A percentile compares a stretch with the other conserved stretches of the same genome.
phyloP scores from a whole-genome alignment of 2,888 invertebrate species.

The Idaea biselata region DNA sequence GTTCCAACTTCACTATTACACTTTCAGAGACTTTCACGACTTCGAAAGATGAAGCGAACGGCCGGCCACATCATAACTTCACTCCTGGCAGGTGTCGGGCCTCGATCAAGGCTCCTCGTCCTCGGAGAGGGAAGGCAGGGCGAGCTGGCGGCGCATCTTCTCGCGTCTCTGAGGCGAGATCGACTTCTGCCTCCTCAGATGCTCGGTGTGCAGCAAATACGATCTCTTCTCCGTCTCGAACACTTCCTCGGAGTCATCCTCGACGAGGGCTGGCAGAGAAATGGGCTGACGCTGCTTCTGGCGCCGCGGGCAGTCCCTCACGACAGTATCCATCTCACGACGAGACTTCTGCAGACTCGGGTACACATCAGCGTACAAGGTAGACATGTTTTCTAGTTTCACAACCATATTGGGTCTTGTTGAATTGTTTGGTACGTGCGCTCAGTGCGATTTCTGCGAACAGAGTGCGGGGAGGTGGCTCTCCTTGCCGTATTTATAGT shows the following conservation, averaged over 20 bases:
- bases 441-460: slow-evolving; percentile 46
- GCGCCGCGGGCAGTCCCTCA: slow-evolving; percentile 51
- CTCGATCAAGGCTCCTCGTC: slow-evolving; percentile 73
- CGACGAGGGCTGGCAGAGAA: slow-evolving; percentile 59
- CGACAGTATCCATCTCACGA: slow-evolving; percentile 50
- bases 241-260: slow-evolving; percentile 59
- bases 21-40: slow-evolving; percentile 34
- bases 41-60: slow-evolving; percentile 38
- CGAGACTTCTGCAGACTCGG: slow-evolving; percentile 48
- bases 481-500: slow-evolving; percentile 50
- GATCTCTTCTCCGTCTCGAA: slow-evolving; percentile 54
- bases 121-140: slow-evolving; percentile 70
- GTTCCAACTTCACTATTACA: slow-evolving; percentile 37
- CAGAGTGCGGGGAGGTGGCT: slow-evolving; percentile 55
- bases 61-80: slow-evolving; percentile 58
- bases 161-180: slow-evolving; percentile 65
- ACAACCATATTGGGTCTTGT: slow-evolving; percentile 54
- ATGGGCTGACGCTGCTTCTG: slow-evolving; percentile 51
- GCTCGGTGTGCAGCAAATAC: slow-evolving; percentile 57
- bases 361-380: slow-evolving; percentile 59
- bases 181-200: slow-evolving; percentile 67
- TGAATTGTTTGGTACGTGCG: slow-evolving; percentile 38
- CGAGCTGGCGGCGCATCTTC: slow-evolving; percentile 61
- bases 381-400: slow-evolving; percentile 60
- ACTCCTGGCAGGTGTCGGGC: slow-evolving; percentile 42